Base-by-base conservation (phyloP, 2,113 vertebrate genomes). In the Aix galericulata region DNA sequence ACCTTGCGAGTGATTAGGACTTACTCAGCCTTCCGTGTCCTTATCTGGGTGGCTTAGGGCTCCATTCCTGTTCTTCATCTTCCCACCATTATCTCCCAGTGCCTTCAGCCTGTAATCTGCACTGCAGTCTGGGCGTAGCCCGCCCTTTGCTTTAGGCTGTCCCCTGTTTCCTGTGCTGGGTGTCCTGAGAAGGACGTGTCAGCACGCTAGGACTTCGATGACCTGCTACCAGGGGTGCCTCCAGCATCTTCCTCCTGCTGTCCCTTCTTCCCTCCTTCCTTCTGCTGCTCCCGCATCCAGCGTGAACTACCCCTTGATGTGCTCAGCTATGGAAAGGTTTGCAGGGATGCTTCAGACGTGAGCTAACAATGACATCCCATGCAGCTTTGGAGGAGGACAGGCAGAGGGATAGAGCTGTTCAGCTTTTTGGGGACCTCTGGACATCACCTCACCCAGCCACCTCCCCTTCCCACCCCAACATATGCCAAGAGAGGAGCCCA, bases 101-200 rank as follows among this genome's bases (percentile, higher is more conserved):
- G 56, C 80, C 26, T 90, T 14, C 59, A 94, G 82, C 31, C 86
- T 94, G 58, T 92, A 92, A 97, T 94, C 94, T 94, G 73, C 81
- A 92, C 32, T 64, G 80, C 79, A 53, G 83, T 17, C 38, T 82
- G 81, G 81, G 89, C 4, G 77, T 68, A 93, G 29, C 40, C 92
- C 85, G 48, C 34, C 73, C 64, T 75, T 63, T 38, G 76, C 60
- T 89, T 82, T 72, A 68, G 76, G 73, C 42, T 88, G 75, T 74
- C 71, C 75, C 53, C 63, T 56, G 26, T 52, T 64, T 89, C 52
- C 46, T n/a, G 48, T 1, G 21, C 69, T 52, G 21, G n/a, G 44
- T 71, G 27, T 67, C 68, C 63, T 66, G 59, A 93, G 78, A 82
- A 88, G 38, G 23, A 48, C 7, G 1, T 46, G 68, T 74, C 64